Conservation (phyloP, 92 coral and sea anemone species). For the Epizoanthus scotinus region DNA sequence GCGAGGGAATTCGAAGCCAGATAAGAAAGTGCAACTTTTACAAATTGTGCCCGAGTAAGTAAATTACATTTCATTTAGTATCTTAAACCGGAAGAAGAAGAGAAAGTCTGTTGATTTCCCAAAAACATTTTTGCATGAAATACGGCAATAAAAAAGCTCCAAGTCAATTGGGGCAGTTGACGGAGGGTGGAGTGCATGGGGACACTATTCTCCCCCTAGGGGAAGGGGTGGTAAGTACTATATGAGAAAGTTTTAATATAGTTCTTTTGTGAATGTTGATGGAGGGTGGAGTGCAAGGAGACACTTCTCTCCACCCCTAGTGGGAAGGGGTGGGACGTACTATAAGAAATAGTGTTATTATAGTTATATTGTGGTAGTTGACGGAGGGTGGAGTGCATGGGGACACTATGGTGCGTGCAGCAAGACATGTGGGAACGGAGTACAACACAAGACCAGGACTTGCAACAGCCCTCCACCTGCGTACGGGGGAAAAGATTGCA, state of each 20-base stretch:
- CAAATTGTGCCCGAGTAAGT: constrained; percentile 31
- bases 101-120: no score
- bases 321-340: no score
- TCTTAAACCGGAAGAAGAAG: no score
- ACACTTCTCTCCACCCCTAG: no score
- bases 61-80: not conserved
- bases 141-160: no score
- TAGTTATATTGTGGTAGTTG: not conserved
- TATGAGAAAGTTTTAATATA: no score
- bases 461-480: constrained; percentile 40
- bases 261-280: no score
- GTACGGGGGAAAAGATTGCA: constrained; percentile 26
- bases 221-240: no score
- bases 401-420: constrained; percentile 35
- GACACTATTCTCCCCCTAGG: not conserved
- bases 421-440: constrained; percentile 23
- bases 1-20: not conserved
- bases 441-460: not conserved
- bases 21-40: constrained; percentile 27
- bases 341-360: no score
- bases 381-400: constrained; percentile 33
- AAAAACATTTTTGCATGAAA: no score
- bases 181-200: constrained; percentile 34
- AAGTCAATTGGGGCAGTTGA: not conserved
- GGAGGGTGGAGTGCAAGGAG: no score